Conservation (phyloP, 2,888 invertebrate species). For the Agrotis clavis region DNA sequence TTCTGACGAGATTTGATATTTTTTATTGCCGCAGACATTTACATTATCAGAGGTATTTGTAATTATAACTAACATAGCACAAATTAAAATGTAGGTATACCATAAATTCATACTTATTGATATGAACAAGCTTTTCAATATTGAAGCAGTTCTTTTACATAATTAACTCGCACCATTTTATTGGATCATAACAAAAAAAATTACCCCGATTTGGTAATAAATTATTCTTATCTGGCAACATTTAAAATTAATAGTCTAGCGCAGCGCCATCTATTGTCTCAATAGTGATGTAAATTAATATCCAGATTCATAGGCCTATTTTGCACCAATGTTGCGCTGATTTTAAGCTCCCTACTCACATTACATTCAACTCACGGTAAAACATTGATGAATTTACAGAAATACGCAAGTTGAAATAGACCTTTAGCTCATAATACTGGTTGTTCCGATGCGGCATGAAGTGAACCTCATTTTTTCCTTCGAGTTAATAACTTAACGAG, state of each 20-base stretch:
- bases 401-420: not conserved
- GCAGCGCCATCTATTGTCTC: constrained; percentile 17
- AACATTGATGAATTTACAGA: constrained; percentile 6
- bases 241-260: constrained; percentile 1
- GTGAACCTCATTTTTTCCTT: not conserved
- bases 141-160: constrained; percentile 32
- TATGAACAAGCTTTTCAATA: constrained; percentile 30
- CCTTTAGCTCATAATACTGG: not conserved
- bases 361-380: not conserved
- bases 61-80: constrained; percentile 27
- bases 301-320: constrained; percentile 3
- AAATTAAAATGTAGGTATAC: constrained; percentile 29
- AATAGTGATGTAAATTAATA: not conserved
- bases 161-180: constrained; percentile 3
- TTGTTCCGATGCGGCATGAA: not conserved
- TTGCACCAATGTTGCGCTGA: constrained; percentile 5
- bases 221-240: constrained; percentile 35
- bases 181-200: constrained; percentile 19
- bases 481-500: not conserved
- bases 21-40: constrained; percentile 29
- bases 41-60: constrained; percentile 11
- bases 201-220: constrained; percentile 40
- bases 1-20: constrained; percentile 30
- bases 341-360: not conserved
- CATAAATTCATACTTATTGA: constrained; percentile 19